A percentile compares a stretch with the other conserved stretches of the same genome.
Evolutionary conservation across 2,888 invertebrate species (phyloP).

Genomic region (Ectropis crepuscularia): DNA sequence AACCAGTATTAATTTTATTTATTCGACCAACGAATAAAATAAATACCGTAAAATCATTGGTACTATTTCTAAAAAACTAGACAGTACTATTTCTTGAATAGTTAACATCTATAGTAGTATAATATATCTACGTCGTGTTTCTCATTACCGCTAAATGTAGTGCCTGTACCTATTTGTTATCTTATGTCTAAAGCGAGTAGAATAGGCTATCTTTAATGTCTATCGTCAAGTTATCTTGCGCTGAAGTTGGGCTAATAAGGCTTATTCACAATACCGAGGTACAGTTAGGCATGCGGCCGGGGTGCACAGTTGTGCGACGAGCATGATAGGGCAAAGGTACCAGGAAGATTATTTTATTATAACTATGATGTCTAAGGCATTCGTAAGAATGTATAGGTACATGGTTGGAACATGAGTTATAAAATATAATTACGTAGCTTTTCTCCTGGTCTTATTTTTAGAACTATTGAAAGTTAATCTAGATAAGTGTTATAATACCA

Average conservation of each 20-base stretch:
- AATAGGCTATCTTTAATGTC: conserved; percentile 19
- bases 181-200: conserved; percentile 1
- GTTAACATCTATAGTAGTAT: too few species aligned
- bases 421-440: too few species aligned
- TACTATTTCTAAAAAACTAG: too few species aligned
- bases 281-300: conserved; percentile 5
- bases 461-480: too few species aligned
- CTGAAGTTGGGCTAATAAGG: conserved; percentile 17
- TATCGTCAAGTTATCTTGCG: conserved; percentile 9
- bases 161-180: conserved; percentile 1
- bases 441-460: too few species aligned
- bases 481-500: too few species aligned
- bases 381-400: too few species aligned
- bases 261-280: conserved; percentile 11
- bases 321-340: conserved; percentile 17
- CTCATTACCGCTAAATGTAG: not conserved
- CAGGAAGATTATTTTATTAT: not conserved
- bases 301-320: not conserved
- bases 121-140: not conserved
- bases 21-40: too few species aligned
- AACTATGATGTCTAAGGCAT: not conserved
- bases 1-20: too few species aligned
- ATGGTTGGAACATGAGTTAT: too few species aligned
- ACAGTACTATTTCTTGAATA: too few species aligned
- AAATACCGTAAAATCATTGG: too few species aligned